phyloP scores from a whole-genome alignment of 2,113 vertebrate genomes.

The Ovis aries region DNA sequence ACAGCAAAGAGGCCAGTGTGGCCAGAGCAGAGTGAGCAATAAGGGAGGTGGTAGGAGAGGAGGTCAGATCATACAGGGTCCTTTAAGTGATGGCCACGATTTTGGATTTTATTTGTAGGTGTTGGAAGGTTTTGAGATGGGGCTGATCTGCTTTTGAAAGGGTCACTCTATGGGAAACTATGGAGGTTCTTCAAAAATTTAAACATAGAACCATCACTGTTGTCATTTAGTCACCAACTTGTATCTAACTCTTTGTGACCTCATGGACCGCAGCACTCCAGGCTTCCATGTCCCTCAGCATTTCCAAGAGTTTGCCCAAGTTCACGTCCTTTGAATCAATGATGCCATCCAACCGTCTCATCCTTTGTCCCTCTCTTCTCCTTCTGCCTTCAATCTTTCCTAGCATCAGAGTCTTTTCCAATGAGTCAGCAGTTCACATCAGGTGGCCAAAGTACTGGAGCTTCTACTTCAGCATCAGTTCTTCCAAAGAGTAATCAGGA shows the following conservation, averaged over 20 bases:
- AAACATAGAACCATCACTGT: neutral
- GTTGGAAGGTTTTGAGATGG: neutral
- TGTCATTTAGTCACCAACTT: neutral
- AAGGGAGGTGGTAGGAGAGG: neutral
- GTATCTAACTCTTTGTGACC: neutral
- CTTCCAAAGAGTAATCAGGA: neutral
- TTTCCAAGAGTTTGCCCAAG: neutral
- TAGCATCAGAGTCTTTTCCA: neutral
- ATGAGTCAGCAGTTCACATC: neutral
- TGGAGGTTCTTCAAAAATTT: neutral
- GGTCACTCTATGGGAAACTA: neutral
- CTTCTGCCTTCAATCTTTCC: neutral
- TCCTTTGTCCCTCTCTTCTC: neutral
- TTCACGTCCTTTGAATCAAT: neutral
- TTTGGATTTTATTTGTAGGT: neutral
- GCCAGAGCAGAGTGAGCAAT: neutral
- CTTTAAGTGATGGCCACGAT: neutral
- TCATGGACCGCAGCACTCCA: neutral
- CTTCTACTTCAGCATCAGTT: neutral
- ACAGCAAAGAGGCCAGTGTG: neutral
- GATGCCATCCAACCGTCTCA: neutral
- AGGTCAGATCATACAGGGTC: neutral
- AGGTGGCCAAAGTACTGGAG: neutral
- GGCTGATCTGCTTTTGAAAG: neutral
- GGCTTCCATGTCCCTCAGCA: neutral